Base-by-base conservation (phyloP, 92 coral and sea anemone genomes). In the Phenganax stokvisi region DNA sequence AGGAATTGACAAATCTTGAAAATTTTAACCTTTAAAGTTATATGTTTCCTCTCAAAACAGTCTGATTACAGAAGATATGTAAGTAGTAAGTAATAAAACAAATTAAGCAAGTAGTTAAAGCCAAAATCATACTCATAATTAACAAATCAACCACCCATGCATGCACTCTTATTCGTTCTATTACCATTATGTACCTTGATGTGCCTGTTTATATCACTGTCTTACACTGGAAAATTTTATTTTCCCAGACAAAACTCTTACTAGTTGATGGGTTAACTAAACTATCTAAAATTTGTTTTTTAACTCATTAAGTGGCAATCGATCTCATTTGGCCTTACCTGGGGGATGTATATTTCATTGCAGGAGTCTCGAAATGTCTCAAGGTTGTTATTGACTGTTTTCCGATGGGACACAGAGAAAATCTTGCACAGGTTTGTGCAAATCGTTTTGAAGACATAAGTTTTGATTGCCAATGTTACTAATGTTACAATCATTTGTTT, bases 331-430 rank as follows among this genome's bases (percentile, higher is more conserved):
- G 25, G 25, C 25, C 25, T 20, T 20, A 20, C 10, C 59, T 29
- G 10, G 16, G 15, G 11, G 25, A 20, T 76, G 16, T 71, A 25
- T 54, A 16, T 68, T 65, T 84, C 11, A 65, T 69, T 75, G 6
- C 59, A 91, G 97, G 89, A 87, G 8, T 82, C 97, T 60, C 82
- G 83, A 74, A 84, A 90, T 71, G 86, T 91, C 54, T 86, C 92
- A 0, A 84, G 93, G n/a, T 56, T 91, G 11, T 85, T 91, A 31
- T 79, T 91, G 52, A 84, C 90, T 72, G 61, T 78, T 6, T 85
- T 81, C 60, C 80, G 72, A 10, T 91, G 97, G 97, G 87, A 91
- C 61, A 52, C 83, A 15, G 86, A 89, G 54, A 86, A 85, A 79
- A 82, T 91, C 9, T 69, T 89, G 17, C 91, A 91, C 74, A 91